Evolutionary conservation across 35 echinoderm and acorn worm genomes (phyloP), one percentile per base, ranked within the genome.

Genomic region (Amphiura filiformis): DNA sequence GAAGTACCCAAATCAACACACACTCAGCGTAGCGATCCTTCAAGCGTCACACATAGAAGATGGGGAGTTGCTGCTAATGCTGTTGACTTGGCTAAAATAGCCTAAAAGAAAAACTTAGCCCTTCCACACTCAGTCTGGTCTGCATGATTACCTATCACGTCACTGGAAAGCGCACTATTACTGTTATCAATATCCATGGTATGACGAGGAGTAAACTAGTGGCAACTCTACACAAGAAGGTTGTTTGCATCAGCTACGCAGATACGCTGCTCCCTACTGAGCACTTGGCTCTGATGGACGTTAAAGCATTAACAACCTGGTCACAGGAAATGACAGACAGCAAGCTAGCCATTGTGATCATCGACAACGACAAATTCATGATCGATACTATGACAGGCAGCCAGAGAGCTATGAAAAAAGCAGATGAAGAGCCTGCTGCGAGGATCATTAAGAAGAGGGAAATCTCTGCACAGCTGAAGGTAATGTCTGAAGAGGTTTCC

Each of bases 291-390:
- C 32, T 84, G 49, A 84, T 84, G 82, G 49, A 84, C 57, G 82
- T 84, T 35, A 36, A 84, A 36, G 49, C 82, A 84, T 84, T 15
- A 75, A 18, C 2, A 84, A 84, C 82, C 84, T 76, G 57, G 65
- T 28, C 65, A 40, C 75, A 76, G 26, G 75, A 76, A 23, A 76
- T 76, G 3, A 23, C 75, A 76, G 75, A 76, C 7, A 57, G 9
- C 84, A 86, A 38, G 65, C 84, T 57, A 78, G 56, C 57, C 32
- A 78, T 86, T 86, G 84, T 86, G 20, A 84, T 84, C 39, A 32
- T 86, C 1, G 84, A 86, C 65, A 86, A 86, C 70, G 84, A 86
- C 79, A 57, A 86, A 20, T 86, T 86, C 35, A 86, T 80, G 32
- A 37, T 78, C 37, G 84, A 86, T 40, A 86, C 84, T 77, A 12